phyloP scores from a whole-genome alignment of 1,140 invertebrate species.

The Lutraria rhynchaena region DNA sequence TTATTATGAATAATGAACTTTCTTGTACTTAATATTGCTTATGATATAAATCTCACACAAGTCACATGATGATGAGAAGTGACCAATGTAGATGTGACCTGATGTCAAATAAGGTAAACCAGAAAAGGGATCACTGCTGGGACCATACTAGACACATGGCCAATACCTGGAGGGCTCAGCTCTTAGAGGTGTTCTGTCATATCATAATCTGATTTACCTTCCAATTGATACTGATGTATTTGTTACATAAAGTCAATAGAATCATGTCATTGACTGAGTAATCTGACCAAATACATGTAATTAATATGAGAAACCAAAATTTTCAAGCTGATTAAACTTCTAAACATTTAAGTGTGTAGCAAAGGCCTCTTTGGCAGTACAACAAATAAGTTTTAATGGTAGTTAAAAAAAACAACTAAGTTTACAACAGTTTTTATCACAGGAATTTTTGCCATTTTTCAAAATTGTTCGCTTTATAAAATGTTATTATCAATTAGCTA shows the following conservation, averaged over 20 bases:
- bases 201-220: background rate
- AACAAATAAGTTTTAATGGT: background rate
- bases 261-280: too few relatives aligned
- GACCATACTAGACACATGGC: background rate
- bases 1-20: background rate
- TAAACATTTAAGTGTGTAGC: background rate
- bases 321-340: background rate
- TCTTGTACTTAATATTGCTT: background rate
- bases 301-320: background rate
- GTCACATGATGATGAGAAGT: background rate
- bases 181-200: constrained; percentile 2
- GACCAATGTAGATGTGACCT: background rate
- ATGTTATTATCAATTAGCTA: too few relatives aligned
- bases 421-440: too few relatives aligned
- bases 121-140: background rate
- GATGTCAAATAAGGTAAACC: too few relatives aligned
- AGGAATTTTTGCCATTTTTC: too few relatives aligned
- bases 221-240: too few relatives aligned
- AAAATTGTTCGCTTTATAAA: too few relatives aligned
- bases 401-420: too few relatives aligned
- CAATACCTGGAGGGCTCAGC: background rate
- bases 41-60: background rate
- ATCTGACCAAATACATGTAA: background rate
- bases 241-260: too few relatives aligned
- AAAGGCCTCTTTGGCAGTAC: background rate